Evolutionary conservation across 64 coral and sea anemone genomes (phyloP).

Genomic region (Orbicella faveolata): DNA sequence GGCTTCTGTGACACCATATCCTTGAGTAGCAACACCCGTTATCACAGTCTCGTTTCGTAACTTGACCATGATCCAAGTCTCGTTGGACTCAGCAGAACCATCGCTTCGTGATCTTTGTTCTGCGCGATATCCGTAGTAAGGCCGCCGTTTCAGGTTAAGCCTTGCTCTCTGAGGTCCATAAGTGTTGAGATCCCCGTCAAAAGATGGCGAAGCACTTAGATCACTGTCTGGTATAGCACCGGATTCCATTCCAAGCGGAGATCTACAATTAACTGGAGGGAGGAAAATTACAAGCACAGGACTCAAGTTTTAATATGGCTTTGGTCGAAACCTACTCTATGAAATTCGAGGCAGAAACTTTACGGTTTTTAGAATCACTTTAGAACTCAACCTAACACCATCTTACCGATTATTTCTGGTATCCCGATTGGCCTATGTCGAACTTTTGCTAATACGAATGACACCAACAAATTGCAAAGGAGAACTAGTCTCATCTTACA

Average conservation of each 20-base stretch:
- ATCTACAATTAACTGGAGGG: constrained; percentile 28
- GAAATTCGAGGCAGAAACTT: not conserved
- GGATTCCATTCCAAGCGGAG: constrained; percentile 20
- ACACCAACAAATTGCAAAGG: not conserved
- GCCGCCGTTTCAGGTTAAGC: not conserved
- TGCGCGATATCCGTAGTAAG: constrained; percentile 30
- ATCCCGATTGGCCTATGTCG: not conserved
- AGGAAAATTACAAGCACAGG: not conserved
- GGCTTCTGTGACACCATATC: constrained; percentile 28
- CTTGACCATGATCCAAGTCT: constrained; percentile 30
- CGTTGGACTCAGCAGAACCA: not conserved
- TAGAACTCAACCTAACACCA: not conserved
- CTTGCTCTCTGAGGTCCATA: constrained; percentile 31
- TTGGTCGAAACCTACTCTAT: not conserved
- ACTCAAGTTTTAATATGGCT: not conserved
- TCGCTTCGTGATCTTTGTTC: not conserved
- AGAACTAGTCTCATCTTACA: not conserved
- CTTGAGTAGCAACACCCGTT: constrained; percentile 54
- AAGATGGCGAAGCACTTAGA: constrained; percentile 19
- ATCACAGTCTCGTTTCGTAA: constrained; percentile 24
- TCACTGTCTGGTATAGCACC: constrained; percentile 22
- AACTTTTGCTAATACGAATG: not conserved
- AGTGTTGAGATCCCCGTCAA: not conserved
- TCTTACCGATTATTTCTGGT: not conserved
- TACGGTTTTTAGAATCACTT: not conserved